These are phyloP conservation scores for Cydia amplana DNA, from an alignment of 1,140 invertebrate genomes.

Conservation along the genomic window DNA sequence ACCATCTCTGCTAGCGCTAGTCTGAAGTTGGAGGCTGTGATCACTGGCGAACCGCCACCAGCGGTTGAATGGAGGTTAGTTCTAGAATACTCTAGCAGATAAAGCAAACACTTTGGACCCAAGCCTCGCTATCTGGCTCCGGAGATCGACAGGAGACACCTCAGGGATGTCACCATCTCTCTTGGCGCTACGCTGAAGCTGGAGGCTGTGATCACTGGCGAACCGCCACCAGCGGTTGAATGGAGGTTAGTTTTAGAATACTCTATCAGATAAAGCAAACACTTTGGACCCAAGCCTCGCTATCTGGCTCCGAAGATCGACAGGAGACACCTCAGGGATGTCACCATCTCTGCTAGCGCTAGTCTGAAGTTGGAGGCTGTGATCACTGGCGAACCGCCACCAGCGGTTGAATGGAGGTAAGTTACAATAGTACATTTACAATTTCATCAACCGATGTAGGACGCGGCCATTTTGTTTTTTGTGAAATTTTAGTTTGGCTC, in stretches of 20 bases:
- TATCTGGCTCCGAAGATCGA: constrained; percentile 97
- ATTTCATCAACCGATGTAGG: too few species aligned
- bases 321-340: constrained; percentile 91
- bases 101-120: constrained; percentile 81
- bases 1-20: constrained; percentile 94
- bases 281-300: constrained; percentile 91
- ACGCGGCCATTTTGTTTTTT: too few species aligned
- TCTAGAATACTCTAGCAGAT: background rate
- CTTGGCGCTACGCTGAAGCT: constrained; percentile 95
- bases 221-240: constrained; percentile 93
- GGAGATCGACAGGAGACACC: constrained; percentile 95
- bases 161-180: constrained; percentile 93
- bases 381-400: constrained; percentile 94
- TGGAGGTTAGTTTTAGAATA: constrained; percentile 82
- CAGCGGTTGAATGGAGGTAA: constrained; percentile 92
- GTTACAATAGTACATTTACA: background rate
- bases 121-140: constrained; percentile 96
- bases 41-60: constrained; percentile 95
- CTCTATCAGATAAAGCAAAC: background rate
- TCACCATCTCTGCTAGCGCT: constrained; percentile 94
- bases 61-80: constrained; percentile 90
- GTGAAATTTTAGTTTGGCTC: too few species aligned
- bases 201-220: constrained; percentile 94
- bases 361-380: constrained; percentile 95
- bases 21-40: constrained; percentile 94